Evolutionary conservation across 2,888 invertebrate species (phyloP).

Genomic region (Brachyptera putata): DNA sequence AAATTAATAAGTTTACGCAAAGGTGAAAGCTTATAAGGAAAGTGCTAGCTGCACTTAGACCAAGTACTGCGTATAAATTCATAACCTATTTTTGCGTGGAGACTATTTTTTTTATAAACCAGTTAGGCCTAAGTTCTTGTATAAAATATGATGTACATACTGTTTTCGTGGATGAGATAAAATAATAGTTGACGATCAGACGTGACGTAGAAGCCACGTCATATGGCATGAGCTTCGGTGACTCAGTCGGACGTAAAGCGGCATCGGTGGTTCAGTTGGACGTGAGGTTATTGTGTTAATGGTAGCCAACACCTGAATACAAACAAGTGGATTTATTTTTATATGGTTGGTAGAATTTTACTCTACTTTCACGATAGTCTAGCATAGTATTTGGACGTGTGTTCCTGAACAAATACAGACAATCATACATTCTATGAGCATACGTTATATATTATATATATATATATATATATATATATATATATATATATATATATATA

Average conservation of each 20-base stretch:
- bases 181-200: not conserved
- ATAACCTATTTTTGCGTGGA: not conserved
- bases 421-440: too few species aligned
- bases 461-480: too few species aligned
- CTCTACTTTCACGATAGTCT: too few species aligned
- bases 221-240: not conserved
- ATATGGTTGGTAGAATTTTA: not conserved
- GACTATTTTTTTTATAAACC: not conserved
- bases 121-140: constrained; percentile 8
- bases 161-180: not conserved
- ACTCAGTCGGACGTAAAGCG: not conserved
- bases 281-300: constrained; percentile 11
- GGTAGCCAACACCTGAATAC: not conserved
- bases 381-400: too few species aligned
- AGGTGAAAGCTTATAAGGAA: constrained; percentile 16
- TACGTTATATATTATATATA: too few species aligned
- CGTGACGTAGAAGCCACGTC: not conserved
- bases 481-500: too few species aligned
- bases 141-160: constrained; percentile 12
- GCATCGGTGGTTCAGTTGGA: not conserved
- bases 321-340: not conserved
- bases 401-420: too few species aligned
- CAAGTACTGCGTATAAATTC: constrained; percentile 1
- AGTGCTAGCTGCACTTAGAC: constrained; percentile 13
- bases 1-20: constrained; percentile 9